phyloP scores from a whole-genome alignment of 2,797 vertebrate genomes.

The Alca torda region DNA sequence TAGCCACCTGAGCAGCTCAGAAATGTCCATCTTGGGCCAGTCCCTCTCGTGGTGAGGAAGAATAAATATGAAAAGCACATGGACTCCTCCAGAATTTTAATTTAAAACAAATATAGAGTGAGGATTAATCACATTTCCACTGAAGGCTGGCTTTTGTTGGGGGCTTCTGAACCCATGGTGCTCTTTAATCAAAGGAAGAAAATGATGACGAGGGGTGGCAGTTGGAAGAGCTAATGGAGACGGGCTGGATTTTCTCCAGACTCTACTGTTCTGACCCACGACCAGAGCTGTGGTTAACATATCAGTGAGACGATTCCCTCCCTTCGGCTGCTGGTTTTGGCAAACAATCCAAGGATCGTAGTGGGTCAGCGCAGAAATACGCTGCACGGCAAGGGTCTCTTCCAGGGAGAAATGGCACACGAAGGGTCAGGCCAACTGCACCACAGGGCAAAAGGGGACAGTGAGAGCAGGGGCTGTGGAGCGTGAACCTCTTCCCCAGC shows the following conservation, averaged over 20 bases:
- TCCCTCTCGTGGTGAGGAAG: not conserved
- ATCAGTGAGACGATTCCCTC: not conserved
- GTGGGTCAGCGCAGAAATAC: not conserved
- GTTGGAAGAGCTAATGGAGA: slow-evolving; percentile 34
- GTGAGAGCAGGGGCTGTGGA: not conserved
- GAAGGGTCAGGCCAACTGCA: not conserved
- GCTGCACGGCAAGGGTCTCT: not conserved
- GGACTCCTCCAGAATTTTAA: slow-evolving; percentile 38
- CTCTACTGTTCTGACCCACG: slow-evolving; percentile 7
- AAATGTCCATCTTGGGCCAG: not conserved
- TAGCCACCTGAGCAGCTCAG: not conserved
- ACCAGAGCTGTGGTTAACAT: not conserved
- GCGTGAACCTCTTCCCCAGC: not conserved
- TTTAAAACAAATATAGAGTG: slow-evolving; percentile 51
- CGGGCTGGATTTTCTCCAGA: slow-evolving; percentile 27
- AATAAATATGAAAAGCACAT: slow-evolving; percentile 37
- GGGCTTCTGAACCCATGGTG: not conserved
- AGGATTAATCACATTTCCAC: slow-evolving; percentile 53
- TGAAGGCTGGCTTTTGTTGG: not conserved
- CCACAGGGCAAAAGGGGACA: not conserved
- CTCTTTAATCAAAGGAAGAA: slow-evolving; percentile 22
- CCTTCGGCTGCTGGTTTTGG: not conserved
- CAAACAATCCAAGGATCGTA: not conserved
- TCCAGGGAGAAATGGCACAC: not conserved
- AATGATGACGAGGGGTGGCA: not conserved